Percentiles rank a stretch among this genome's conserved stretches.
Conservation (phyloP, 2,113 vertebrate genomes). For the Solea solea region DNA sequence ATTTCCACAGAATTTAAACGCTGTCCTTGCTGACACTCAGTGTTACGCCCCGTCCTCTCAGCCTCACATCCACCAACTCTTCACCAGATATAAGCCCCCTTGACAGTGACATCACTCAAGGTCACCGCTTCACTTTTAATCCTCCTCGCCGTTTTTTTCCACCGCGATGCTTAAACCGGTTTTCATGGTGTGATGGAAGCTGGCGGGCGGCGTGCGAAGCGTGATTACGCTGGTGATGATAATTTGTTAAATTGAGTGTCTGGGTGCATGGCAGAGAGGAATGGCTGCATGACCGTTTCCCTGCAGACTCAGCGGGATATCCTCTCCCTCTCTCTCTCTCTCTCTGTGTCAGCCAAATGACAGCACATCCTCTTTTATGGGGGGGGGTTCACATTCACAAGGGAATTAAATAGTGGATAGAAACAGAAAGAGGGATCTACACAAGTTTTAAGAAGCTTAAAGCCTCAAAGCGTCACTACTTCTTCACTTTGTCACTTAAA, state of each 20-base stretch:
- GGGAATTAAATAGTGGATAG: background rate
- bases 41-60: background rate
- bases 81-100: slow-evolving; percentile 7
- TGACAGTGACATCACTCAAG: slow-evolving; percentile 49
- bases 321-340: background rate
- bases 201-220: slow-evolving; percentile 31
- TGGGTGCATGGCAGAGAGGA: slow-evolving; percentile 37
- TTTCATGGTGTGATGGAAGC: slow-evolving; percentile 53
- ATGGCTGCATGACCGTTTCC: slow-evolving; percentile 24
- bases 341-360: background rate
- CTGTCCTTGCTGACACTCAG: background rate
- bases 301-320: slow-evolving; percentile 28
- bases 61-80: background rate
- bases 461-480: background rate
- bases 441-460: slow-evolving; percentile 13
- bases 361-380: background rate
- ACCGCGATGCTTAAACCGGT: slow-evolving; percentile 32
- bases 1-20: no score
- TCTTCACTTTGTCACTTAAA: background rate
- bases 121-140: slow-evolving; percentile 56
- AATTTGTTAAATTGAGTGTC: slow-evolving; percentile 68
- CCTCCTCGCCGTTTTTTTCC: slow-evolving; percentile 27
- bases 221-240: slow-evolving; percentile 63
- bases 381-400: slow-evolving; percentile 5
- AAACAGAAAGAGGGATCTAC: slow-evolving; percentile 5